Conservation (phyloP, 2,888 invertebrate species). For the Lycia hirtaria region DNA sequence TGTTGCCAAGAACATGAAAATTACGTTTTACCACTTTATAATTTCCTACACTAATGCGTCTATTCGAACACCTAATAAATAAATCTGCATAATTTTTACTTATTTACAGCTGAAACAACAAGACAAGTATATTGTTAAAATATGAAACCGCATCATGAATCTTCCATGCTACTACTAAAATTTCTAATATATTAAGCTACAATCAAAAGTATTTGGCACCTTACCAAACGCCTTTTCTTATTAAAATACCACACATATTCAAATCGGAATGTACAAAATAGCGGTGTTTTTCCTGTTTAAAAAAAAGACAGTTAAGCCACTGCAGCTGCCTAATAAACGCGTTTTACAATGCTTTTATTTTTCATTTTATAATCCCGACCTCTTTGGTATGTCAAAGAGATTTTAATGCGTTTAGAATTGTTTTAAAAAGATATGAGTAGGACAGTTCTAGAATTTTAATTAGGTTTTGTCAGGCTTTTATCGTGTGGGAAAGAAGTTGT, state of each 20-base stretch:
- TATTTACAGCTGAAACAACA: too few species aligned
- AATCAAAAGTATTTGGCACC: constrained; percentile 9
- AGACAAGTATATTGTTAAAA: too few species aligned
- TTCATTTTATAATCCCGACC: constrained; percentile 17
- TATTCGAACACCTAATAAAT: too few species aligned
- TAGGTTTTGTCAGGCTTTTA: constrained; percentile 3
- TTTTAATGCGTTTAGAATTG: constrained; percentile 35
- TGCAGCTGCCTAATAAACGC: constrained; percentile 31
- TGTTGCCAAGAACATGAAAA: too few species aligned
- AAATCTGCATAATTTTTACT: too few species aligned
- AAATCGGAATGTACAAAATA: constrained; percentile 18
- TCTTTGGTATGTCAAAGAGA: constrained; percentile 36
- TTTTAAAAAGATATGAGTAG: constrained; percentile 28
- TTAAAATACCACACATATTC: constrained; percentile 13
- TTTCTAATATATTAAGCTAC: background rate
- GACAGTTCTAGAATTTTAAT: constrained; percentile 25
- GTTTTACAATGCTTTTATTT: constrained; percentile 20
- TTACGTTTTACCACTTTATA: too few species aligned
- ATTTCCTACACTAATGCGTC: too few species aligned
- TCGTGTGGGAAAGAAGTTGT: constrained; percentile 27
- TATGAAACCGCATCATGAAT: too few species aligned
- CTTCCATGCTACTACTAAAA: too few species aligned
- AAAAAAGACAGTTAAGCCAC: constrained; percentile 28
- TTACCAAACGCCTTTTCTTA: constrained; percentile 4
- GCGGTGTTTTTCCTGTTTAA: constrained; percentile 27